Percentiles rank a stretch among this genome's conserved stretches.
phyloP scores from a whole-genome alignment of 2,888 invertebrate species.

The Pherbina coryleti region DNA sequence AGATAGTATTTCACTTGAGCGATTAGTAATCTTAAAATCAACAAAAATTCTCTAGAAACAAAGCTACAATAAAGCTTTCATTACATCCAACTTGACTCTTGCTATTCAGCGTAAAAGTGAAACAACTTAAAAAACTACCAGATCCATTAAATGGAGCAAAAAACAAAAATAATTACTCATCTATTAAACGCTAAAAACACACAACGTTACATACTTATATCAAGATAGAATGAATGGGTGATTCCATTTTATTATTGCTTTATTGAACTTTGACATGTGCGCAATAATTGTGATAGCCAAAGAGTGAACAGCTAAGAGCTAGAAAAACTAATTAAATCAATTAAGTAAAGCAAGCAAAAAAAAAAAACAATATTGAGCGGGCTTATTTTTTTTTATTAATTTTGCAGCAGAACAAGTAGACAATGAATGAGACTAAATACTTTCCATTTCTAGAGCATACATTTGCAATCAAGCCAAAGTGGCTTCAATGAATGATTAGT shows the following conservation, averaged over 20 bases:
- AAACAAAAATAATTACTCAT: constrained; percentile 6
- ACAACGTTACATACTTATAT: background rate
- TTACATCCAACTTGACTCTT: no score
- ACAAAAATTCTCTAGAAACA: no score
- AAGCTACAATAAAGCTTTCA: no score
- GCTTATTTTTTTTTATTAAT: constrained; percentile 3
- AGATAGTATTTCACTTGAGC: no score
- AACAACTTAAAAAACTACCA: no score
- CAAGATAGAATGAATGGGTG: no score
- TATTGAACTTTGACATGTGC: constrained; percentile 29
- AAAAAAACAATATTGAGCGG: constrained; percentile 10
- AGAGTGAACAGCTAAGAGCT: constrained; percentile 5
- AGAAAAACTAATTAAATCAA: constrained; percentile 31
- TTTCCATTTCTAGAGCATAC: constrained; percentile 13
- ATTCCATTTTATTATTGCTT: constrained; percentile 2
- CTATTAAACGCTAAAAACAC: background rate
- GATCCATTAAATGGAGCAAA: background rate
- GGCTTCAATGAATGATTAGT: no score
- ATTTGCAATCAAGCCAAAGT: no score
- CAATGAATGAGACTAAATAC: constrained; percentile 7
- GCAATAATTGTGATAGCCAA: constrained; percentile 3
- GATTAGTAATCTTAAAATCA: no score
- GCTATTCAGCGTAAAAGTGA: no score
- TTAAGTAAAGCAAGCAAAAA: background rate
- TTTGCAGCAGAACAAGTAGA: background rate